Evolutionary conservation across 2,888 invertebrate species (phyloP).

Genomic region (Limnephilus rhombicus): DNA sequence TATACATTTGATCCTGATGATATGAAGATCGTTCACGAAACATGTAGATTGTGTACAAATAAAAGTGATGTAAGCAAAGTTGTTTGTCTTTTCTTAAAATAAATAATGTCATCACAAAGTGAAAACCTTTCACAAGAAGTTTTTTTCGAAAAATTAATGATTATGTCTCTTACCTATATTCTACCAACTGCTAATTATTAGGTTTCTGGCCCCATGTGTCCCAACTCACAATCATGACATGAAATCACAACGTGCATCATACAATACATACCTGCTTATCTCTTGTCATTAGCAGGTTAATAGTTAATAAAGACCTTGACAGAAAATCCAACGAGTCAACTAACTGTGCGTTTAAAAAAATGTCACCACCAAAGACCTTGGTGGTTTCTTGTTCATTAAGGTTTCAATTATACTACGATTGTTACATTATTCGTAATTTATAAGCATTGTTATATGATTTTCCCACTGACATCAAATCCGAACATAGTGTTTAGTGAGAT

Average conservation of each 20-base stretch:
- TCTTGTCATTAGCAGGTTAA: not conserved
- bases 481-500: not conserved
- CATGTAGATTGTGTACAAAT: too few relatives aligned
- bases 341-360: not conserved
- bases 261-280: not conserved
- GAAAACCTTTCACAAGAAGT: too few relatives aligned
- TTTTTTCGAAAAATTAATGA: too few relatives aligned
- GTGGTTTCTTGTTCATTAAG: conserved; percentile 13
- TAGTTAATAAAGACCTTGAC: not conserved
- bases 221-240: not conserved
- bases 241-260: not conserved
- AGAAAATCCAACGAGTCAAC: not conserved
- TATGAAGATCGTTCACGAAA: too few relatives aligned
- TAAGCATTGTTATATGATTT: conserved; percentile 7
- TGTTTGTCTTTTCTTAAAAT: too few relatives aligned
- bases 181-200: not conserved
- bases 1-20: too few relatives aligned
- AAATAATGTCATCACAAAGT: too few relatives aligned
- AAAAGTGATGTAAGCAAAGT: too few relatives aligned
- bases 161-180: not conserved
- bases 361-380: conserved; percentile 9
- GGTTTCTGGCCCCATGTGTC: not conserved
- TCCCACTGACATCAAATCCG: not conserved
- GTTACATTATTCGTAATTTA: conserved; percentile 4
- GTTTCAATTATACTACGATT: not conserved